Evolutionary conservation across 2,797 vertebrate species (phyloP).

Genomic region (Sciurus carolinensis): DNA sequence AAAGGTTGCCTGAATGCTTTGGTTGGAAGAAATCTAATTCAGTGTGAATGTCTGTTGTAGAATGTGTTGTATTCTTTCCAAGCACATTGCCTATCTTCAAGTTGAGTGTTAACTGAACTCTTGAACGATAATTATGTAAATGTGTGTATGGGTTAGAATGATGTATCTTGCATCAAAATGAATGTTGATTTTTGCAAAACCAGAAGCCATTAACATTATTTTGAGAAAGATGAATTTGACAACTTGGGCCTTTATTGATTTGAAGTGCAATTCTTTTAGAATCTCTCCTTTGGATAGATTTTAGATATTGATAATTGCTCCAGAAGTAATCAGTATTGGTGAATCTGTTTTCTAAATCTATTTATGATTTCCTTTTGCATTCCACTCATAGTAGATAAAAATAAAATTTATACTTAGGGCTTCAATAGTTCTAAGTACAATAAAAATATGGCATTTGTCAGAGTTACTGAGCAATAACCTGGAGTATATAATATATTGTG

Average conservation of each 20-base stretch:
- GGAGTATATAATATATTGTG: background rate
- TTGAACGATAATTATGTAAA: slow-evolving; percentile 10
- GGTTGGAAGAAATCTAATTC: background rate
- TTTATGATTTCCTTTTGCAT: slow-evolving; percentile 56
- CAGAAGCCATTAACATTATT: slow-evolving; percentile 22
- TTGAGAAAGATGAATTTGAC: slow-evolving; percentile 46
- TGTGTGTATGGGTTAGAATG: background rate
- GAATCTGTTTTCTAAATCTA: background rate
- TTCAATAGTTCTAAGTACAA: background rate
- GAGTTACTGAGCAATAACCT: background rate
- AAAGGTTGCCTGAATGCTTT: background rate
- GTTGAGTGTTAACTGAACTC: background rate
- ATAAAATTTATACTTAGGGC: background rate
- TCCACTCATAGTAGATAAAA: slow-evolving; percentile 32
- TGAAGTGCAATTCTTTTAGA: slow-evolving; percentile 43
- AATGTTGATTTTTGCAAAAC: background rate
- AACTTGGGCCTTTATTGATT: slow-evolving; percentile 38
- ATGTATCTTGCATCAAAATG: background rate
- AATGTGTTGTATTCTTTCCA: background rate
- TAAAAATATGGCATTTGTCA: background rate
- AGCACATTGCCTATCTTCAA: background rate
- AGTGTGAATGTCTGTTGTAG: background rate
- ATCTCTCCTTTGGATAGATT: slow-evolving; percentile 40
- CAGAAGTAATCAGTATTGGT: slow-evolving; percentile 50
- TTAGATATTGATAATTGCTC: slow-evolving; percentile 27